Base-by-base conservation (phyloP, 2,797 vertebrate genomes). In the Geotria australis region DNA sequence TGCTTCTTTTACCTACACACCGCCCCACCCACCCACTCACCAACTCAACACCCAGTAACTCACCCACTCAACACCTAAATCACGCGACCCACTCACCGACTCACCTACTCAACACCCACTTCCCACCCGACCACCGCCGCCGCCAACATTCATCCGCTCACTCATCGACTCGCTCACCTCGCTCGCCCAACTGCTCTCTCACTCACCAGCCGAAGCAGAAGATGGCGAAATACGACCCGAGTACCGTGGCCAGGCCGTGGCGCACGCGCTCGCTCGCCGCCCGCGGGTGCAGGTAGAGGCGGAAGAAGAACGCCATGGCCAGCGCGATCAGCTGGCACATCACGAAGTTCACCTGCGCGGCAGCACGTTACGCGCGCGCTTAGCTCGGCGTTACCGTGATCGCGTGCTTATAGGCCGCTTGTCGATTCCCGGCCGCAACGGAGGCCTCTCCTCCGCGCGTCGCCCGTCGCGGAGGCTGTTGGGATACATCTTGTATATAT, bases 161-260 rank as follows among this genome's bases (percentile, higher is more conserved):
- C 24, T 38, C 24, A 38, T 38, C 24, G 24, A 24, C 24, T 38
- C 5, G 38, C 24, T 38, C 24, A 2, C 24, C 24, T 38, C 24
- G 38, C 24, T 38, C 24, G 38, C 24, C 24, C 24, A 5, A 5
- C 24, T 24, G 5, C 51, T 9, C 51, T n/a, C 51, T 8, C 2
- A 56, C 64, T 57, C 15, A 65, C 64, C 64, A 62, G 15, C 64
- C 64, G 58, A 65, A 65, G 60, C 64, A 65, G 60, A 62, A 65
- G 59, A 58, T 4, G 6, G 62, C 57, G 24, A 65, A 48, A 48
- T 57, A 57, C 15, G 63, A 57, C 13, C 64, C 64, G 12, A 65
- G 49, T 11, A 63, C 58, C 49, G 58, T 57, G 55, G 61, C 62
- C 8, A 61, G 24, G 7, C 46, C 38, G 48, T 65, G 64, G 49